Evolutionary conservation across 2,888 invertebrate species (phyloP), one percentile per base, ranked within the genome.

Genomic region (Scaeva pyrastri): DNA sequence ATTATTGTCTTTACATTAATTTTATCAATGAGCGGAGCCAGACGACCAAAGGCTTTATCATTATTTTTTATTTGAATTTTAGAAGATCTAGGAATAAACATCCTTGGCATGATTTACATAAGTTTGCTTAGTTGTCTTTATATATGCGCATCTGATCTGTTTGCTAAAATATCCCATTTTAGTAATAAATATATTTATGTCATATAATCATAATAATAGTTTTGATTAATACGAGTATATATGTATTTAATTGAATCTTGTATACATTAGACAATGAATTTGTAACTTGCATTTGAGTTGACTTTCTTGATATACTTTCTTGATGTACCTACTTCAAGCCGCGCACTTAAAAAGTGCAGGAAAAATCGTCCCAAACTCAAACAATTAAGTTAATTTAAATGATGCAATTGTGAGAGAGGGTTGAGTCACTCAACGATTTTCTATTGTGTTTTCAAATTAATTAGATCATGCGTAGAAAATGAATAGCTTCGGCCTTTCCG

Each of bases 101-200:
- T 84, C 79, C 79, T 84, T 84, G 84, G 74, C 75, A 75, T 66
- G 16, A 52, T 71, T 74, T 41, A 7, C 8, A 7, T 7, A 31
- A 31, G 8, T 8, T 31, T 7, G 31, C 8, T 31, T 31, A 8
- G 8, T 31, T 74, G 60, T 64, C 16, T 23, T 78, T 43, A 19
- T 64, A n/a, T n/a, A n/a, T 50, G 10, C n/a, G n/a, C n/a, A 10
- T 70, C 8, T 62, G 41, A 7, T 62, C 23, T 23, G 41, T 52
- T 52, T 70, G 48, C 39, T 58, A 74, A 70, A 74, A 75, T 56
- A 60, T 58, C 45, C 55, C 56, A 77, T 64, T 52, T 78, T 74
- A 52, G 66, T 66, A 58, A 75, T 79, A 72, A 75, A 79, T 78
- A 64, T 84, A n/a, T n/a, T n/a, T n/a, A 64, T 84, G 83, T 79